Base-by-base conservation (phyloP, 1,140 invertebrate genomes). In the Maconellicoccus hirsutus region DNA sequence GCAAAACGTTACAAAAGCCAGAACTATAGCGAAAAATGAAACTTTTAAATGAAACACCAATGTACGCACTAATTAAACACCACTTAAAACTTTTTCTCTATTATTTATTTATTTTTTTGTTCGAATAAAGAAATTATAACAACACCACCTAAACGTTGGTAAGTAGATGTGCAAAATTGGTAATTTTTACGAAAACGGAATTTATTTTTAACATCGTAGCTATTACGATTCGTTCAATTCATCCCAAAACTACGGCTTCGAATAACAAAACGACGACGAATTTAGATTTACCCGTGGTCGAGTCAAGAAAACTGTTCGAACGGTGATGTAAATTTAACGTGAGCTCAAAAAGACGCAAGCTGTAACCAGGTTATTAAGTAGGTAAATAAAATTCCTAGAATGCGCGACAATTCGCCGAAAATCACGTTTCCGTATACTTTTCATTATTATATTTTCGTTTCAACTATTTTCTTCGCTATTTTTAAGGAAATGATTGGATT, bases 151-250 rank as follows among this genome's bases (percentile, higher is more conserved):
- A 10, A 26, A 66, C 25, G 61, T 26, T 66, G 42, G 42, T 66
- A 66, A 25, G 21, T 66, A 66, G 61, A 66, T 26, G 61, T 66
- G 61, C 61, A 66, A 66, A 66, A 66, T 66, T 26, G 25, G 61
- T 66, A 66, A 66, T 66, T 66, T 66, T 66, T 23, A 66, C 61
- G 25, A 66, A 66, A 66, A 66, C 61, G 61, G 61, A 66, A 66
- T 66, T 66, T 66, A 66, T 66, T 66, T 66, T 66, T 25, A 66
- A 25, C 25, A 10, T 66, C 61, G 25, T 23, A 66, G 21, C 61
- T 10, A 25, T 66, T 52, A 6, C 61, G 10, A 66, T 25, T 14
- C 25, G 10, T 14, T 25, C 61, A 66, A n/a, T 66, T 66, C 61
- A 66, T 66, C 10, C 61, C 16, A 66, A 66, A 66, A 26, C 25